These are phyloP conservation scores for Zaprionus kolodkinae DNA, from an alignment of 1,140 invertebrate species.

Conservation along the genomic window DNA sequence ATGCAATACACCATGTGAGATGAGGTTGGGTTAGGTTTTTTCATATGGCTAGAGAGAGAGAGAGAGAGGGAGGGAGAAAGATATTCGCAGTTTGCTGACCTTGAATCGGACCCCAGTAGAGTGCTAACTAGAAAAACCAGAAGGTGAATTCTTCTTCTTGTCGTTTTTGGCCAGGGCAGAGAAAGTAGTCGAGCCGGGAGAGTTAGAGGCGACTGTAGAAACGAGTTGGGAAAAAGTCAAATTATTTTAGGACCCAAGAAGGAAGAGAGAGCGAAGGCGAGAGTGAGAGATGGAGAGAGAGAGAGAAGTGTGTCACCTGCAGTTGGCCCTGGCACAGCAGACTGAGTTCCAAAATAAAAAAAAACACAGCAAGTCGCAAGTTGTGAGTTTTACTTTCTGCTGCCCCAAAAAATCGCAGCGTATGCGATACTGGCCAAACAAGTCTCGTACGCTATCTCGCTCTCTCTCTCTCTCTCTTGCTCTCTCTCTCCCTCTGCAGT, in stretches of 20 bases:
- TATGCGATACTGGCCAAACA: constrained; percentile 67
- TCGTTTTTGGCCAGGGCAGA: constrained; percentile 52
- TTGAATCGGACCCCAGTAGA: constrained; percentile 58
- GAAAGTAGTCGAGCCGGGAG: constrained; percentile 55
- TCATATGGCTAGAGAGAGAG: constrained; percentile 4
- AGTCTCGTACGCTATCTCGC: constrained; percentile 27
- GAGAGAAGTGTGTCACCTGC: constrained; percentile 73
- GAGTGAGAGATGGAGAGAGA: too few species aligned
- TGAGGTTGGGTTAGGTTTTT: background rate
- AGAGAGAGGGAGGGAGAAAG: too few species aligned
- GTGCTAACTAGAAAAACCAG: constrained; percentile 54
- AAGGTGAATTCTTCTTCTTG: constrained; percentile 13
- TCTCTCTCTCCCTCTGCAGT: constrained; percentile 23
- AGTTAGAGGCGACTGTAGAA: constrained; percentile 19
- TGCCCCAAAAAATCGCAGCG: constrained; percentile 57
- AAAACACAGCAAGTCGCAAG: constrained; percentile 28
- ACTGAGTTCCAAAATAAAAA: constrained; percentile 18
- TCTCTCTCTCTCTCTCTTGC: constrained; percentile 7
- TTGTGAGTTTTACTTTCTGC: constrained; percentile 73
- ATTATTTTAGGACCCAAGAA: constrained; percentile 69
- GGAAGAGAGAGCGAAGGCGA: background rate
- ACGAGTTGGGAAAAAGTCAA: constrained; percentile 77
- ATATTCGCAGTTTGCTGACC: constrained; percentile 48
- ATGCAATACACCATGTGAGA: background rate
- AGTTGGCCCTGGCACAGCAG: constrained; percentile 34